Percentiles rank a stretch among this genome's conserved stretches.
Conservation (phyloP, 2,888 invertebrate genomes). For the Torymus texanus region DNA sequence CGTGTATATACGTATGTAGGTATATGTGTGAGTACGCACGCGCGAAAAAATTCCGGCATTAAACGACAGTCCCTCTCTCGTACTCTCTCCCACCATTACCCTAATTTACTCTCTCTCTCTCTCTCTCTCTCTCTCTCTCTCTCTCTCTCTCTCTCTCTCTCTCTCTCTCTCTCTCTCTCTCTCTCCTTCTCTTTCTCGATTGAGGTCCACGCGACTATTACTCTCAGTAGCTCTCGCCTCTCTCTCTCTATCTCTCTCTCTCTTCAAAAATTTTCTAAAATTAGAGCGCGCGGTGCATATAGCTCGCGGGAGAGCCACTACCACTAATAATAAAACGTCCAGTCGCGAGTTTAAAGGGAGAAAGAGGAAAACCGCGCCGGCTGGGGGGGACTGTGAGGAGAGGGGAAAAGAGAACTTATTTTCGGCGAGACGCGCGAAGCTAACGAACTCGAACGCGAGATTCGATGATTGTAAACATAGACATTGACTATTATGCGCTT, state of each 20-base stretch:
- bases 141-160: neutral
- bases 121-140: no score
- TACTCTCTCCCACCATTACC: conserved; percentile 26
- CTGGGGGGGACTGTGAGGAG: neutral
- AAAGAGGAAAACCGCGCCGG: conserved; percentile 14
- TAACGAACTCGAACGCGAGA: conserved; percentile 41
- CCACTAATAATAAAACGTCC: conserved; percentile 50
- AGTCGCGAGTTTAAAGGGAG: conserved; percentile 21
- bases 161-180: neutral
- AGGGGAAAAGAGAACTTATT: conserved; percentile 24
- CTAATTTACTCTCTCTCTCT: conserved; percentile 42
- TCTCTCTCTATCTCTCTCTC: neutral
- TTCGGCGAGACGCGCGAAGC: conserved; percentile 31
- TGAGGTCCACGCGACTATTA: no score
- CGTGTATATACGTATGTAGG: neutral
- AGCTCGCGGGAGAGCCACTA: neutral
- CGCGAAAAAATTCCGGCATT: neutral
- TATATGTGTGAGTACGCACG: neutral
- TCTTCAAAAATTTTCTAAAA: conserved; percentile 46
- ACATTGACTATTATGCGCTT: no score
- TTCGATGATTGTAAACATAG: no score
- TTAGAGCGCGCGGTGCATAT: conserved; percentile 46
- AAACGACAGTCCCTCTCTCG: conserved; percentile 6
- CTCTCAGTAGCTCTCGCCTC: no score
- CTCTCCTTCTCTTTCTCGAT: neutral